Percentiles rank a stretch among this genome's conserved stretches.
Conservation (phyloP, 2,888 invertebrate genomes). For the Platycheirus rosarum region DNA sequence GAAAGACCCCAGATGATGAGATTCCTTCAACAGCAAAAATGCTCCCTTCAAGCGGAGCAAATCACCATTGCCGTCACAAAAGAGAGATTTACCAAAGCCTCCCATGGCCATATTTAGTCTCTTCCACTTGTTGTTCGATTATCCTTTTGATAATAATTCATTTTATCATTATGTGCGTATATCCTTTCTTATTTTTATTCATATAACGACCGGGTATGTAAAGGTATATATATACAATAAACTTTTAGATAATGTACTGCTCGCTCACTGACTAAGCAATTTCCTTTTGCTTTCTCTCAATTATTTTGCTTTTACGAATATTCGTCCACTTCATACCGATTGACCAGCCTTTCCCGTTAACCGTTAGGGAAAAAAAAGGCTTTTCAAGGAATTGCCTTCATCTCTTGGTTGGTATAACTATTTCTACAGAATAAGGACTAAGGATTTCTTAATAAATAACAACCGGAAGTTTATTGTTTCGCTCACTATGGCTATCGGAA, state of each 20-base stretch:
- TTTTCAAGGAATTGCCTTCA: neutral
- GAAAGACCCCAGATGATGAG: conserved; percentile 37
- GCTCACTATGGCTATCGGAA: conserved; percentile 23
- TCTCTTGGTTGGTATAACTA: neutral
- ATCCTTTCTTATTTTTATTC: conserved; percentile 23
- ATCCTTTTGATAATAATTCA: conserved; percentile 67
- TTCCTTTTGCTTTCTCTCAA: neutral
- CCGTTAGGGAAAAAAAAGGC: neutral
- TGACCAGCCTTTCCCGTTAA: conserved; percentile 35
- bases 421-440: neutral
- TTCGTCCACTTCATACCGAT: conserved; percentile 28
- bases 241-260: conserved; percentile 35
- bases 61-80: conserved; percentile 46
- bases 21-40: conserved; percentile 29
- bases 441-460: conserved; percentile 59
- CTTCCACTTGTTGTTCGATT: conserved; percentile 69
- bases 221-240: conserved; percentile 1
- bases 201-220: neutral
- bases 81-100: conserved; percentile 54
- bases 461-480: conserved; percentile 52
- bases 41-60: conserved; percentile 25
- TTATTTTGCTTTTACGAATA: conserved; percentile 16
- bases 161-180: conserved; percentile 57
- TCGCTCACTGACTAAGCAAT: conserved; percentile 41
- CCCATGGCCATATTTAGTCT: conserved; percentile 18